A percentile compares a stretch with the other conserved stretches of the same genome.
phyloP scores from a whole-genome alignment of 2,888 invertebrate genomes.

The Temnothorax ravouxi region DNA sequence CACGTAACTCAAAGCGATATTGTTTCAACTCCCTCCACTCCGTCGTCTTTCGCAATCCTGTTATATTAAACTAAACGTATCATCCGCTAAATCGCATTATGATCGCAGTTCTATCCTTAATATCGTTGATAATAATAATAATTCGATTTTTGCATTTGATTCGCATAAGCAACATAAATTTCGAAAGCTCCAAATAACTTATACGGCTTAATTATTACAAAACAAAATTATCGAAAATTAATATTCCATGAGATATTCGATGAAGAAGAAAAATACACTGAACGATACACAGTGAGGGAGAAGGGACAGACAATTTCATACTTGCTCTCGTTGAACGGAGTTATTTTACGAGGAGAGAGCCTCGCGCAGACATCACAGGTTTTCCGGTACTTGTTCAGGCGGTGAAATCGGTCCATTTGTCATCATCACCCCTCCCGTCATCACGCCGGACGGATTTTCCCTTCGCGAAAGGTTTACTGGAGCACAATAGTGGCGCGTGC shows the following conservation, averaged over 20 bases:
- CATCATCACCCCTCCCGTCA: slow-evolving; percentile 60
- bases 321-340: slow-evolving; percentile 39
- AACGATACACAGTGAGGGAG: neutral
- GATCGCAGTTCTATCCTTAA: neutral
- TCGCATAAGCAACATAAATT: neutral
- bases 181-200: neutral
- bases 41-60: slow-evolving; percentile 2
- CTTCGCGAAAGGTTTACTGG: slow-evolving; percentile 59
- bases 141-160: neutral
- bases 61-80: slow-evolving; percentile 40
- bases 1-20: slow-evolving; percentile 53
- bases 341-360: slow-evolving; percentile 29
- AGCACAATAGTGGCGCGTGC: slow-evolving; percentile 56
- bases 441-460: slow-evolving; percentile 64
- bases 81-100: slow-evolving; percentile 43
- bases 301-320: slow-evolving; percentile 9
- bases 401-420: slow-evolving; percentile 66
- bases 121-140: neutral
- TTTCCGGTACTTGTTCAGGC: slow-evolving; percentile 47
- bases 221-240: neutral
- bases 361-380: slow-evolving; percentile 38
- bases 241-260: neutral
- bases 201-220: no score
- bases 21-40: slow-evolving; percentile 45
- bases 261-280: neutral